Conservation (phyloP, 2,888 invertebrate species). For the Megamerina dolium region DNA sequence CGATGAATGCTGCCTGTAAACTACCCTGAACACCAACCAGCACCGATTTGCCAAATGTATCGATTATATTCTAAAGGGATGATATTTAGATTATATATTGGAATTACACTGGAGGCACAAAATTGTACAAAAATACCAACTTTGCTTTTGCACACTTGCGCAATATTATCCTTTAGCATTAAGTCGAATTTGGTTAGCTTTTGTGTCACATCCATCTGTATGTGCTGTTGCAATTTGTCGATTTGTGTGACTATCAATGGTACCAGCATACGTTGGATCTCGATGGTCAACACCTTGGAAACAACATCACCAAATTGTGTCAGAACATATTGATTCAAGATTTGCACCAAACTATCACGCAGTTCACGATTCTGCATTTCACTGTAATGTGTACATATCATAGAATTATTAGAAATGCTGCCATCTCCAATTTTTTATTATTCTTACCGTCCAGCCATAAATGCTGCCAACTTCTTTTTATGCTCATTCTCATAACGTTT, state of each 20-base stretch:
- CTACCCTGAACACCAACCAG: conserved; percentile 65
- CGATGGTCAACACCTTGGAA: conserved; percentile 54
- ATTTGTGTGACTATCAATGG: conserved; percentile 57
- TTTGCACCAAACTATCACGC: conserved; percentile 52
- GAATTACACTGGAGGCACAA: background rate
- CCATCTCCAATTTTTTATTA: background rate
- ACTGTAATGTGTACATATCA: conserved; percentile 32
- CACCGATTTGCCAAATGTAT: conserved; percentile 65
- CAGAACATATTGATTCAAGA: conserved; percentile 54
- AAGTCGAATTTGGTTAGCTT: conserved; percentile 69
- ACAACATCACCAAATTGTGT: conserved; percentile 53
- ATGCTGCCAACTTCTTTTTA: conserved; percentile 40
- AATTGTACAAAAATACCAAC: conserved; percentile 48
- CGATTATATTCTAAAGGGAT: conserved; percentile 61
- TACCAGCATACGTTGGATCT: conserved; percentile 54
- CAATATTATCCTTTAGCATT: conserved; percentile 71
- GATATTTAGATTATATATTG: background rate
- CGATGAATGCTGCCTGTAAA: conserved; percentile 70
- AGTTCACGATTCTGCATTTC: conserved; percentile 52
- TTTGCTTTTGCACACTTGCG: conserved; percentile 73
- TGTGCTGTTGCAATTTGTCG: conserved; percentile 66
- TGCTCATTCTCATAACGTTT: conserved; percentile 46
- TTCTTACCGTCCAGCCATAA: conserved; percentile 41
- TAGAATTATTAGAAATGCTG: background rate
- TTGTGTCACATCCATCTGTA: conserved; percentile 67